Evolutionary conservation across 2,797 vertebrate genomes (phyloP).

Genomic region (Pelodytes ibericus): DNA sequence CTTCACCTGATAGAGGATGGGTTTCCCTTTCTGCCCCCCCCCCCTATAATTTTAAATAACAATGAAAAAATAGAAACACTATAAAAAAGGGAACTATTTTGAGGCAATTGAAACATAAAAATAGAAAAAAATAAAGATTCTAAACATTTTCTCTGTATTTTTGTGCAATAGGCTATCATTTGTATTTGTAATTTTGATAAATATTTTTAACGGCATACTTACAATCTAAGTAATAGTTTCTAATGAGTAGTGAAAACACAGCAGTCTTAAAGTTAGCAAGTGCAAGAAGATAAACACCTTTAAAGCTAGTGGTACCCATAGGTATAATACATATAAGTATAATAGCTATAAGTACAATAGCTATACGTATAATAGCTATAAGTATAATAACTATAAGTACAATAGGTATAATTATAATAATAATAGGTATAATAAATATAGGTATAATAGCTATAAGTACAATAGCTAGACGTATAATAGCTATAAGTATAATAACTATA

Average conservation of each 20-base stretch:
- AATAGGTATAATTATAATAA: too few species aligned
- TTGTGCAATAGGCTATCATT: background rate
- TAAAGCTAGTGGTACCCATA: too few species aligned
- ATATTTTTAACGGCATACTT: background rate
- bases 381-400: too few species aligned
- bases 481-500: too few species aligned
- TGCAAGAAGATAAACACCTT: too few species aligned
- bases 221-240: background rate
- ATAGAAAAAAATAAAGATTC: background rate
- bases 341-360: too few species aligned
- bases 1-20: conserved; percentile 83
- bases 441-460: too few species aligned
- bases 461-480: too few species aligned
- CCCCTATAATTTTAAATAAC: conserved; percentile 38
- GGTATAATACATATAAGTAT: too few species aligned
- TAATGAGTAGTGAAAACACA: background rate
- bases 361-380: too few species aligned
- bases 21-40: conserved; percentile 30
- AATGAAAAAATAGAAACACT: background rate
- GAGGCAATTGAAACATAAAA: background rate
- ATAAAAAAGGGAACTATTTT: background rate
- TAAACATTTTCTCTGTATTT: background rate
- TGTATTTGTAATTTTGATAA: background rate
- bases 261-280: background rate
- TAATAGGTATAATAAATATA: too few species aligned